Evolutionary conservation across 2,113 vertebrate genomes (phyloP).

Genomic region (Tragelaphus buxtoni): DNA sequence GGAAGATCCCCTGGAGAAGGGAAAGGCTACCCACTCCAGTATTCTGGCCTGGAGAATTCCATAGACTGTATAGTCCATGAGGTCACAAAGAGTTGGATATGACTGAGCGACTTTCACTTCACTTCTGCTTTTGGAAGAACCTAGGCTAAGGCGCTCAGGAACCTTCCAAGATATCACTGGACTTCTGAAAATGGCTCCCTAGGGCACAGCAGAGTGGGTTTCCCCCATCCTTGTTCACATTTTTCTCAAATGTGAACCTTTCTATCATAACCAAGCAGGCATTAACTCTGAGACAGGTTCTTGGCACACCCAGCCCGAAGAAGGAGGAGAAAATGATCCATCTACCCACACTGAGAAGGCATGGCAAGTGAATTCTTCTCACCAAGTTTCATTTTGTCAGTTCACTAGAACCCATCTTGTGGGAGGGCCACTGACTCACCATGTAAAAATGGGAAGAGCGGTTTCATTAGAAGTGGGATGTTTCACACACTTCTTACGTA

Average conservation of each 20-base stretch:
- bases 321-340: neutral
- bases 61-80: neutral
- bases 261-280: neutral
- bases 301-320: neutral
- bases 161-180: neutral
- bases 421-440: constrained; percentile 25
- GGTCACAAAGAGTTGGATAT: neutral
- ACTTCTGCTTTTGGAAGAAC: neutral
- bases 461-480: constrained; percentile 9
- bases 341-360: neutral
- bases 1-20: neutral
- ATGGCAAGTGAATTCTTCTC: neutral
- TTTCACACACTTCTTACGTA: neutral
- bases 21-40: neutral
- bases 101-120: neutral
- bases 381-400: neutral
- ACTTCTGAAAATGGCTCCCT: neutral
- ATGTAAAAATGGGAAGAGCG: constrained; percentile 7
- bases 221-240: neutral
- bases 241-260: neutral
- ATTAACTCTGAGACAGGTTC: neutral
- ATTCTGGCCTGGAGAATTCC: neutral
- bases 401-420: neutral
- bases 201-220: neutral
- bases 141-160: neutral